Evolutionary conservation across 2,113 vertebrate species (phyloP).

Genomic region (Oncorhynchus kisutch): DNA sequence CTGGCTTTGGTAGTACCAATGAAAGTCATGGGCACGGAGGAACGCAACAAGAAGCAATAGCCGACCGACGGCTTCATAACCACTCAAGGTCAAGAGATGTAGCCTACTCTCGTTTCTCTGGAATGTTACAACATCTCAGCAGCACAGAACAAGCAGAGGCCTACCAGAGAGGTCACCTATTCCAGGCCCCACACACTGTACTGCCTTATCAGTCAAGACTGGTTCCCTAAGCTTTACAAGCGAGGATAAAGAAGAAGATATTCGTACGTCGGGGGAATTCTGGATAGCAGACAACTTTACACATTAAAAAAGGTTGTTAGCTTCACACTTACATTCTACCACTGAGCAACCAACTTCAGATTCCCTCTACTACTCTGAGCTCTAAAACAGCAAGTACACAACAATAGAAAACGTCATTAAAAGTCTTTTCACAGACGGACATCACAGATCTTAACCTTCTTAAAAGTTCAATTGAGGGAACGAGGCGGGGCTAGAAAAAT

Average conservation of each 20-base stretch:
- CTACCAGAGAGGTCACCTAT: too few species aligned
- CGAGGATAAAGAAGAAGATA: neutral
- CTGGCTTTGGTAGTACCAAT: too few species aligned
- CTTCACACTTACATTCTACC: conserved; percentile 22
- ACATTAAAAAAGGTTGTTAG: conserved; percentile 7
- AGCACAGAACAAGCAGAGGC: too few species aligned
- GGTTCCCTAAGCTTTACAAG: too few species aligned
- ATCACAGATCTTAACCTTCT: conserved; percentile 33
- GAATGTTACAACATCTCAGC: too few species aligned
- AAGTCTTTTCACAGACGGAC: conserved; percentile 10
- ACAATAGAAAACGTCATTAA: neutral
- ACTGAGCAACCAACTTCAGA: conserved; percentile 20
- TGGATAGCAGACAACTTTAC: neutral
- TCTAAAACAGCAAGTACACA: conserved; percentile 34
- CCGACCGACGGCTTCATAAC: too few species aligned
- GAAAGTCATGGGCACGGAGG: too few species aligned
- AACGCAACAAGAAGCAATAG: too few species aligned
- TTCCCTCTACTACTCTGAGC: conserved; percentile 25
- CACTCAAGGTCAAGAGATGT: too few species aligned
- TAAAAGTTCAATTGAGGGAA: conserved; percentile 16
- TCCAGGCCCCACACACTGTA: too few species aligned
- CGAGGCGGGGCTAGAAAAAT: conserved; percentile 12
- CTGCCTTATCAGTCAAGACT: too few species aligned
- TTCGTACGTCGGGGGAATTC: neutral
- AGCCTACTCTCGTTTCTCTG: too few species aligned